Evolutionary conservation across 1,140 invertebrate genomes (phyloP).

Genomic region (Hylaeus volcanicus): DNA sequence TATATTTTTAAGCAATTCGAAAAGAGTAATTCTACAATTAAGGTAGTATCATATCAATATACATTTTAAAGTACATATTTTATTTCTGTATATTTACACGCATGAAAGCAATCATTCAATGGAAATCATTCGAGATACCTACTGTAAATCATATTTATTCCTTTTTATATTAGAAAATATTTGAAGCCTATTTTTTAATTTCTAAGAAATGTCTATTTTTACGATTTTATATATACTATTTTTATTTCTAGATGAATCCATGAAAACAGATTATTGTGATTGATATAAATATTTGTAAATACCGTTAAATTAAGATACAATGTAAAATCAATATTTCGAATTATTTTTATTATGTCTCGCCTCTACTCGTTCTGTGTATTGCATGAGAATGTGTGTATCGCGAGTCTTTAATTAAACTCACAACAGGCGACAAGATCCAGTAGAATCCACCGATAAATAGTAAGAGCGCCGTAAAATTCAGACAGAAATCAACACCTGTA

Average conservation of each 20-base stretch:
- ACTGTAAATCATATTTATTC: conserved; percentile 29
- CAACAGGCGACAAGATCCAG: conserved; percentile 37
- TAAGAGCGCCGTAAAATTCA: conserved; percentile 32
- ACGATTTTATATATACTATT: conserved; percentile 44
- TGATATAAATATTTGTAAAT: conserved; percentile 38
- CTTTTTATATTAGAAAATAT: conserved; percentile 27
- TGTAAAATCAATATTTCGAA: conserved; percentile 17
- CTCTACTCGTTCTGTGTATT: not conserved
- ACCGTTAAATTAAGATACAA: conserved; percentile 18
- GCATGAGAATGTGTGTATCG: not conserved
- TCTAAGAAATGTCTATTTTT: conserved; percentile 41
- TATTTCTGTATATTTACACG: not conserved
- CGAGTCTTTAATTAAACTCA: conserved; percentile 25
- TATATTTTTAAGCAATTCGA: conserved; percentile 14
- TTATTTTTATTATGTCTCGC: not conserved
- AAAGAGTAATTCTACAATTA: not conserved
- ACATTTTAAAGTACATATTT: not conserved
- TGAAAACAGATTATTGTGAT: conserved; percentile 37
- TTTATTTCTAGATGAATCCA: conserved; percentile 23
- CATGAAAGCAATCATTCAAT: not conserved
- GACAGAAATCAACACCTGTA: conserved; percentile 43
- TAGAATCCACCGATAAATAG: conserved; percentile 57
- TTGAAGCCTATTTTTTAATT: conserved; percentile 37
- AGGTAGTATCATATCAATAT: not conserved
- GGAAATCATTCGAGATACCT: conserved; percentile 9